Conservation (phyloP, 1,140 invertebrate species). For the Drosophila simulans region DNA sequence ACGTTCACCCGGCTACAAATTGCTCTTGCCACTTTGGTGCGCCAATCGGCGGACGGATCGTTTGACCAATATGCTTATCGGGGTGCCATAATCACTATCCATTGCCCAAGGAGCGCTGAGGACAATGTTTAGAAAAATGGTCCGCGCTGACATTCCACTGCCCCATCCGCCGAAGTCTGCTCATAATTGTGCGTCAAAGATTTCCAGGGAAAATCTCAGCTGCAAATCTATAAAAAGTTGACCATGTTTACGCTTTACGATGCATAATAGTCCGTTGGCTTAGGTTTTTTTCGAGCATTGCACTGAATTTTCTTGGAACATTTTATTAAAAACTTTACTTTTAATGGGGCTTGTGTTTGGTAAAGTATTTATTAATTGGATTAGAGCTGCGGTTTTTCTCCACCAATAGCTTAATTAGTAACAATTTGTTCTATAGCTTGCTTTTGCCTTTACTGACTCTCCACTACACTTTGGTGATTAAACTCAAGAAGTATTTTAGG, state of each 20-base stretch:
- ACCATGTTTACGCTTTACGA: slow-evolving; percentile 5
- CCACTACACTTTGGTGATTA: not conserved
- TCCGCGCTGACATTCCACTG: slow-evolving; percentile 19
- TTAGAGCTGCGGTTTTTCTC: not conserved
- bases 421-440: not conserved
- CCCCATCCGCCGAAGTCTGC: slow-evolving; percentile 8
- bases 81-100: slow-evolving; percentile 46
- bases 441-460: not conserved
- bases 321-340: not conserved
- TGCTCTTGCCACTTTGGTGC: slow-evolving; percentile 80
- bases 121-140: slow-evolving; percentile 27
- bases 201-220: slow-evolving; percentile 27
- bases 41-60: slow-evolving; percentile 54
- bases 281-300: not conserved
- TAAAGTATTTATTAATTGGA: slow-evolving; percentile 3
- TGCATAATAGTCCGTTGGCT: slow-evolving; percentile 5
- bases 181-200: slow-evolving; percentile 29
- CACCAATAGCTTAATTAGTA: not conserved
- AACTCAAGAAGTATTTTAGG: not conserved
- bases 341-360: not conserved
- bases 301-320: not conserved
- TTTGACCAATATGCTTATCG: slow-evolving; percentile 75
- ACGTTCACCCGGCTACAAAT: slow-evolving; percentile 79
- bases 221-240: slow-evolving; percentile 24
- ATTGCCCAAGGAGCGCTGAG: slow-evolving; percentile 8